Base-by-base conservation (phyloP, 2,797 vertebrate genomes). In the Allobates femoralis region DNA sequence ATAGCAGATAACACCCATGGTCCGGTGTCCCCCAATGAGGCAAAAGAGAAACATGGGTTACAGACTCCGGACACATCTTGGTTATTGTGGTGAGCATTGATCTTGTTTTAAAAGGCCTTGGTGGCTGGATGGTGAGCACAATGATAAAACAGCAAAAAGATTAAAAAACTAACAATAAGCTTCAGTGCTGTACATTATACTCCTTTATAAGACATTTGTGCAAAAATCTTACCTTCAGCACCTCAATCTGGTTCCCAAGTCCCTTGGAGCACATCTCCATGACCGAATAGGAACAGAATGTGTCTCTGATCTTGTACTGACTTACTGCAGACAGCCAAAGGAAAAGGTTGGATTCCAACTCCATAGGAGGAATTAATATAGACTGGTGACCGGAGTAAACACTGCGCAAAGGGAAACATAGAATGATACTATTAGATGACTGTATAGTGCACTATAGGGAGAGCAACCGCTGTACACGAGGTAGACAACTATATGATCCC, bases 191-290 rank as follows among this genome's bases (percentile, higher is more conserved):
- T 58, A 23, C 3, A 58, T 19, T 3, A 5, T 14, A 28, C 60
- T 14, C 60, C 60, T 28, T 11, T 28, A 7, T 1, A 32, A 41
- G 32, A 64, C 60, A 66, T 18, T 16, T 0, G 3, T 41, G 5
- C 0, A n/a, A 3, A 41, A 5, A 28, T 2, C 96, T 95, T 77
- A 99, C 98, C 94, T 96, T 92, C 23, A 99, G 95, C 5, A 91
- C 90, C 37, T 97, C 96, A 0, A 97, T 98, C 92, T 99, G 98
- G 0, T 96, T 92, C 0, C 97, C 97, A 66, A 99, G 94, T 51
- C 98, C 98, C 89, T 97, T 97, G 91, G 98, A 98, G 91, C 98
- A 99, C 95, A 98, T 97, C 93, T 99, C 98, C 98, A 99, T 99
- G 86, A 99, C 98, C 0, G 97, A 99, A 89, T 99, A 99, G 0